A percentile compares a stretch with the other conserved stretches of the same genome.
phyloP scores from a whole-genome alignment of 2,113 vertebrate genomes.

The Apeltes quadracus region DNA sequence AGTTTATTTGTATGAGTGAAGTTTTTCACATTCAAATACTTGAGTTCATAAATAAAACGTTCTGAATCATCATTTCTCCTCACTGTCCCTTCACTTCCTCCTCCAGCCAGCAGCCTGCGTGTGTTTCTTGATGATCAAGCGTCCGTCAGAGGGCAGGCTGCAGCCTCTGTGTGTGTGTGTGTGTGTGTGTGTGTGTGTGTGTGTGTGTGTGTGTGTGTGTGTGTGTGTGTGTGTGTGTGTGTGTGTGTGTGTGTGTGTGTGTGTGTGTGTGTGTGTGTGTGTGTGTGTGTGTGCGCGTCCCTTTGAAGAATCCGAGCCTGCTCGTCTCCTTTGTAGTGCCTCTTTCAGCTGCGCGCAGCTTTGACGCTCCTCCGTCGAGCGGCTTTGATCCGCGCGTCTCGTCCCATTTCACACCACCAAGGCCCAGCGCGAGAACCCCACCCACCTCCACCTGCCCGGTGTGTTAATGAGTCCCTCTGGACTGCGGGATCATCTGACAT shows the following conservation, averaged over 20 bases:
- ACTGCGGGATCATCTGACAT: conserved; percentile 48
- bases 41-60: neutral
- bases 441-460: conserved; percentile 5
- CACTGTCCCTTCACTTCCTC: neutral
- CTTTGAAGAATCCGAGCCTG: conserved; percentile 49
- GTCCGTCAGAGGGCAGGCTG: neutral
- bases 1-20: neutral
- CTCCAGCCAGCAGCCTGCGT: neutral
- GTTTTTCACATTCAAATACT: neutral
- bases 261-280: conserved; percentile 12
- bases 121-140: neutral
- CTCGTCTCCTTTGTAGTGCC: conserved; percentile 7
- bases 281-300: neutral
- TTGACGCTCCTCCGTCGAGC: conserved; percentile 65
- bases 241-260: conserved; percentile 15
- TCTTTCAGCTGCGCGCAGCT: conserved; percentile 7
- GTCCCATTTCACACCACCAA: conserved; percentile 64
- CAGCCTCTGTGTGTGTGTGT: neutral
- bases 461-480: conserved; percentile 25
- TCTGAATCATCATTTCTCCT: no score
- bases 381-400: conserved; percentile 67
- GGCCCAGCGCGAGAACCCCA: conserved; percentile 11
- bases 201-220: conserved; percentile 22
- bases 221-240: conserved; percentile 13
- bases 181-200: conserved; percentile 3